Evolutionary conservation across 1,140 invertebrate species (phyloP), one percentile per base, ranked within the genome.

Genomic region (Cyclina sinensis): DNA sequence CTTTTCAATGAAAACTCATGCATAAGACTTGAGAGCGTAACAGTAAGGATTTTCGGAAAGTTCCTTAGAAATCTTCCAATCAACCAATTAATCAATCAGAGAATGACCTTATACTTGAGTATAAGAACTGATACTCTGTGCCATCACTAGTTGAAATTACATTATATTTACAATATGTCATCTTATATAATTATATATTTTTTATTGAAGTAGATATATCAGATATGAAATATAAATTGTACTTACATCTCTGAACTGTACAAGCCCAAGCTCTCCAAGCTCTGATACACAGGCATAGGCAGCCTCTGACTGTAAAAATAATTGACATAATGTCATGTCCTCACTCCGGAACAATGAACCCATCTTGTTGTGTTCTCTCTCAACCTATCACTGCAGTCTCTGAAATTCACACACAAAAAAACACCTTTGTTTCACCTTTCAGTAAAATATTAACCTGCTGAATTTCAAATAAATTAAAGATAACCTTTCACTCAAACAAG

Each of bases 321-420:
- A 91, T 81, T 96, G 95, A 94, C 96, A 96, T 83, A 96, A 88
- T 7, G 95, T 95, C 96, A 96, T 96, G 86, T 96, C 95, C 90
- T 96, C 96, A 91, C 95, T 96, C 5, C 96, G 93, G 86, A 96
- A 95, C 73, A 96, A 86, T 3, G 95, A 93, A 46, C 95, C 95
- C 96, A 96, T 96, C 43, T 74, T 74, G 1, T 9, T 39, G 9
- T n/a, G 12, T 48, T 74, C n/a, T n/a, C 18, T 24, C n/a, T 46
- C 27, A 2, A 24, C 27, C 39, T 43, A 16, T 48, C 12, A 39
- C 1, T 18, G 35, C 30, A 70, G 37, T n/a, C 1, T 70, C 65
- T 70, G 32, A 37, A 70, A 35, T 37, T 30, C 2, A 21, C 30
- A 65, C 27, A 30, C 5, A 9, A 5, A n/a, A 57, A 18, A 43